Percentiles rank a stretch among this genome's conserved stretches.
Conservation (phyloP, 53 echinoderm and acorn worm species). For the Astropecten irregularis region DNA sequence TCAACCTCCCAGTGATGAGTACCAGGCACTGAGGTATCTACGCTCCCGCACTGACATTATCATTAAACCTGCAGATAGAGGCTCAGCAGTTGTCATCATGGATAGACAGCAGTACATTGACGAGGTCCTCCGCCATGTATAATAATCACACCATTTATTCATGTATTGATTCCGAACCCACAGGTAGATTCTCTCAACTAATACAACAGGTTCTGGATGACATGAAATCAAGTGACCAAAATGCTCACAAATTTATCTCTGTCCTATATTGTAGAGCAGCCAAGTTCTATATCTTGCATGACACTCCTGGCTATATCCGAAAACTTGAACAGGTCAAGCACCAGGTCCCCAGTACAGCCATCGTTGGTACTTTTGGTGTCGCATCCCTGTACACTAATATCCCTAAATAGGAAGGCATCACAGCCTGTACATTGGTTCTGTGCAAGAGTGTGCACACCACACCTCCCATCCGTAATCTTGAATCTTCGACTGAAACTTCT, state of each 20-base stretch:
- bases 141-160: too few species aligned
- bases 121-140: too few species aligned
- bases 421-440: neutral
- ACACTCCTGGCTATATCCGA: slow-evolving; percentile 30
- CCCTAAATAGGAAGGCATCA: neutral
- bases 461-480: too few species aligned
- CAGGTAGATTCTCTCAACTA: neutral
- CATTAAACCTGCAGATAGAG: slow-evolving; percentile 40
- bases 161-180: slow-evolving; percentile 31
- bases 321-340: too few species aligned
- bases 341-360: too few species aligned
- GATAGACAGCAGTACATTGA: too few species aligned
- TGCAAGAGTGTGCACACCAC: too few species aligned
- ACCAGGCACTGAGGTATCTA: too few species aligned
- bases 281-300: too few species aligned
- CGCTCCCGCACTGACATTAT: slow-evolving; percentile 1
- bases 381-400: neutral
- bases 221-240: slow-evolving; percentile 16
- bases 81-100: slow-evolving; percentile 24
- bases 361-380: neutral
- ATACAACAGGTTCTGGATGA: too few species aligned
- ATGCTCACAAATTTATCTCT: slow-evolving; percentile 10
- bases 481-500: too few species aligned
- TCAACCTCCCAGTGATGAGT: slow-evolving; percentile 20
- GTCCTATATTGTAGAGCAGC: neutral